phyloP scores from a whole-genome alignment of 2,113 vertebrate species.

The Macaca mulatta region DNA sequence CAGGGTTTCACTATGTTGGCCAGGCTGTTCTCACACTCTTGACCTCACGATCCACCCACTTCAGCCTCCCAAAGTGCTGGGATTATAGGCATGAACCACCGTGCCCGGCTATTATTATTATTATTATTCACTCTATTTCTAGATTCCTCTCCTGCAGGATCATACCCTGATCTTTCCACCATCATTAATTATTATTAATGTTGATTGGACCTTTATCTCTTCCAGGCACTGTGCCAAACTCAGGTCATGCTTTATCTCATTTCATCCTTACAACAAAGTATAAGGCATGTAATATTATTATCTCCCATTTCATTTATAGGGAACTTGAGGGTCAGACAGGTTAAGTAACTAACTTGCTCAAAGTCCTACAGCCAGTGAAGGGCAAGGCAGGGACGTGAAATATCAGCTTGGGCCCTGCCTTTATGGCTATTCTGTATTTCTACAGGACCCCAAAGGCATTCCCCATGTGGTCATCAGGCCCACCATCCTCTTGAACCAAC shows the following conservation, averaged over 20 bases:
- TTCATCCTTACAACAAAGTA: background rate
- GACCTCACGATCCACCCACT: too few species aligned
- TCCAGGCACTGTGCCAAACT: background rate
- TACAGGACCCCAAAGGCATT: accelerated
- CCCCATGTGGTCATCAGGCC: background rate
- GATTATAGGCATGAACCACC: too few species aligned
- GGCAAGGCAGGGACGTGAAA: background rate
- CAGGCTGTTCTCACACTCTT: too few species aligned
- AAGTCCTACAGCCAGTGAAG: background rate
- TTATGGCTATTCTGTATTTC: background rate
- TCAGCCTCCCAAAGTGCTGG: too few species aligned
- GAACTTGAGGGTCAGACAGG: background rate
- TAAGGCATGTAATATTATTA: background rate
- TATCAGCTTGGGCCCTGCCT: background rate
- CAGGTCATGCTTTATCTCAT: background rate
- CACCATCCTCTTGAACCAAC: background rate
- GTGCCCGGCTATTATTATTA: background rate
- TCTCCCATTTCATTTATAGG: background rate
- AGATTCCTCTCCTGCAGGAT: background rate
- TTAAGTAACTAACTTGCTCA: background rate
- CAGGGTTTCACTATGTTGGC: too few species aligned
- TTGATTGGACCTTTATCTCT: background rate
- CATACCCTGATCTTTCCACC: background rate
- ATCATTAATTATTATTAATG: background rate
- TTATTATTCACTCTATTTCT: background rate